phyloP scores from a whole-genome alignment of 2,888 invertebrate genomes.

The Eupithecia pulchellata region DNA sequence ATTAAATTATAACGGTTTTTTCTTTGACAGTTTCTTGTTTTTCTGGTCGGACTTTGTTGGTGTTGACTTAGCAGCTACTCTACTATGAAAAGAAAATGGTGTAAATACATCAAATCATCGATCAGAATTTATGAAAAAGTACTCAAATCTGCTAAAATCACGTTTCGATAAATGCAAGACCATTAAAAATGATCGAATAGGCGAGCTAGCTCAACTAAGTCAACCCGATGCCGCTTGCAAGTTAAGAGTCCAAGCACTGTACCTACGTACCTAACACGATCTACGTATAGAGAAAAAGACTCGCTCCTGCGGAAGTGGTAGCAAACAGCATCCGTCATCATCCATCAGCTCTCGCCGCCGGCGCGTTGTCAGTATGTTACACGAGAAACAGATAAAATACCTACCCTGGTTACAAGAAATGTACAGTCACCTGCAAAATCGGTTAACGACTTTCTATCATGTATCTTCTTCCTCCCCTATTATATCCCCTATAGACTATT shows the following conservation, averaged over 20 bases:
- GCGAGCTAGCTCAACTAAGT: not conserved
- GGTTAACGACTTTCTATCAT: not conserved
- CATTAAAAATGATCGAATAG: not conserved
- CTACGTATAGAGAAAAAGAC: constrained; percentile 1
- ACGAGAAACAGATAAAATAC: constrained; percentile 15
- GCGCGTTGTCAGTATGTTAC: constrained; percentile 19
- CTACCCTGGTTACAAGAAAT: not conserved
- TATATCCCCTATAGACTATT: not conserved
- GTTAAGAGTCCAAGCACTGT: not conserved
- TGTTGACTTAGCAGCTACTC: not conserved
- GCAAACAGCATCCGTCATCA: constrained; percentile 52
- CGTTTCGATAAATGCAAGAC: not conserved
- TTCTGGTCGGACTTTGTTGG: too few species aligned
- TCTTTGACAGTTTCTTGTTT: too few species aligned
- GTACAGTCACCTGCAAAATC: not conserved
- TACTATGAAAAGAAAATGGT: too few species aligned
- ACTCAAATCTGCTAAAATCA: not conserved
- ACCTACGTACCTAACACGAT: not conserved
- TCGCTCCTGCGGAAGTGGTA: constrained; percentile 17
- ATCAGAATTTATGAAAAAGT: not conserved
- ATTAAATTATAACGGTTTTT: too few species aligned
- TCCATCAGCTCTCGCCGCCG: constrained; percentile 48
- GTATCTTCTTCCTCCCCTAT: not conserved
- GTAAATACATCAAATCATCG: not conserved
- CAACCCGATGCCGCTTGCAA: not conserved